These are phyloP conservation scores for Amphibalanus amphitrite DNA, from an alignment of 1,140 invertebrate genomes.

Conservation along the genomic window DNA sequence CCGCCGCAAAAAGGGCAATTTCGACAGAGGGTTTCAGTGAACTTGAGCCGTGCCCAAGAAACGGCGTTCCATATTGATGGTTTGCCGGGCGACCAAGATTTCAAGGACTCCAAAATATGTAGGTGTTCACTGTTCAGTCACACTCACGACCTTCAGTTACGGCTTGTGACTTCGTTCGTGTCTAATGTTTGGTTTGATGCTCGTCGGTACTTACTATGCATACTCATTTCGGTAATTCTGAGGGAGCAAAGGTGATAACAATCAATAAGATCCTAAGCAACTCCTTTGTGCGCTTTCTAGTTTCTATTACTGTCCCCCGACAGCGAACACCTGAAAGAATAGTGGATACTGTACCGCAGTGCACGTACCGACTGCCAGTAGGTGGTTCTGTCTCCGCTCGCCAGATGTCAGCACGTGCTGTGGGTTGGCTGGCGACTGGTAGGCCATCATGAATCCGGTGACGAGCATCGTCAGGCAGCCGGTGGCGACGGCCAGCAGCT, in stretches of 20 bases:
- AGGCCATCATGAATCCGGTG: background rate
- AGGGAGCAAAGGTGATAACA: background rate
- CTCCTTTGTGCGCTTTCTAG: background rate
- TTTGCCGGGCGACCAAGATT: too few relatives aligned
- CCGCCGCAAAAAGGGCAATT: too few relatives aligned
- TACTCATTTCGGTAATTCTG: background rate
- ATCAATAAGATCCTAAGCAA: background rate
- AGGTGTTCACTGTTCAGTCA: too few relatives aligned
- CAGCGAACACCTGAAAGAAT: background rate
- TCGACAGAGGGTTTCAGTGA: too few relatives aligned
- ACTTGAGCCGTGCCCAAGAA: too few relatives aligned
- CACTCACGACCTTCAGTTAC: too few relatives aligned
- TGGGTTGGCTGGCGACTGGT: constrained; percentile 1
- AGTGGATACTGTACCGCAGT: too few relatives aligned
- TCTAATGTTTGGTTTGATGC: background rate
- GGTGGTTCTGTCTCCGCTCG: background rate
- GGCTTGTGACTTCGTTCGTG: too few relatives aligned
- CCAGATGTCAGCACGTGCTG: background rate
- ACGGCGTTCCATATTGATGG: too few relatives aligned
- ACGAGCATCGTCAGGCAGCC: background rate
- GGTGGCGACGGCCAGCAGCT: background rate
- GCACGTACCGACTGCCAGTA: background rate
- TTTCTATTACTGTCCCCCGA: background rate
- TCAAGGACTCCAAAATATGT: too few relatives aligned
- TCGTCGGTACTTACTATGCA: background rate